Evolutionary conservation across 2,113 vertebrate species (phyloP).

Genomic region (Scomber japonicus): DNA sequence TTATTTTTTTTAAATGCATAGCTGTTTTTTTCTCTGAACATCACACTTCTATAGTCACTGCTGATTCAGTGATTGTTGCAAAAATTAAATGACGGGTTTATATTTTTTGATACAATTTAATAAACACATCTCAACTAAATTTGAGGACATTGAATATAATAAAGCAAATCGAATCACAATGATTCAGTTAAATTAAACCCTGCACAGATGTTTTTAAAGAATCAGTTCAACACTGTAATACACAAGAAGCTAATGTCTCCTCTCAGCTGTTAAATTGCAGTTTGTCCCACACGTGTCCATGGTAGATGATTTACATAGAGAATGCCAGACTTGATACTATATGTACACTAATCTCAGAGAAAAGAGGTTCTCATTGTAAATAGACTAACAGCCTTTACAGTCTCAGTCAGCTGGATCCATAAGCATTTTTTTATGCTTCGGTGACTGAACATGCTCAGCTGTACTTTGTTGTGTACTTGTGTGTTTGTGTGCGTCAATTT

Average conservation of each 20-base stretch:
- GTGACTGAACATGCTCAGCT: neutral
- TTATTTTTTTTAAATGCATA: too few relatives aligned
- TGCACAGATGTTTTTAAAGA: constrained; percentile 21
- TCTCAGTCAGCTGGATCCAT: constrained; percentile 8
- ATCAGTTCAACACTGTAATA: constrained; percentile 8
- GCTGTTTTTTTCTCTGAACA: too few relatives aligned
- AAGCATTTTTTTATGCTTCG: constrained; percentile 32
- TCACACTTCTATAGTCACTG: neutral
- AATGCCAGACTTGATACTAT: constrained; percentile 35
- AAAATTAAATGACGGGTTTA: constrained; percentile 2
- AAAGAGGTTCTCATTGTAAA: constrained; percentile 2
- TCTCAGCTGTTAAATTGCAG: constrained; percentile 43
- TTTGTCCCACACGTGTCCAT: constrained; percentile 28
- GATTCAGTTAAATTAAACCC: constrained; percentile 46
- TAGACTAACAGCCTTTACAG: neutral
- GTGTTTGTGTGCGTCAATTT: neutral
- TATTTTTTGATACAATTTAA: constrained; percentile 47
- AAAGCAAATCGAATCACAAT: constrained; percentile 51
- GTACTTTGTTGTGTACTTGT: constrained; percentile 6
- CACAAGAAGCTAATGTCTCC: constrained; percentile 31
- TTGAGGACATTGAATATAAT: constrained; percentile 47
- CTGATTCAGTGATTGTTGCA: constrained; percentile 21
- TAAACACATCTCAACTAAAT: constrained; percentile 37
- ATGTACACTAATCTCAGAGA: constrained; percentile 1
- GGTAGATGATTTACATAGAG: constrained; percentile 41